Percentiles rank a stretch among this genome's conserved stretches.
These are phyloP conservation scores for Caenorhabditis briggsae DNA, from an alignment of 1,140 invertebrate genomes.

Conservation along the genomic window DNA sequence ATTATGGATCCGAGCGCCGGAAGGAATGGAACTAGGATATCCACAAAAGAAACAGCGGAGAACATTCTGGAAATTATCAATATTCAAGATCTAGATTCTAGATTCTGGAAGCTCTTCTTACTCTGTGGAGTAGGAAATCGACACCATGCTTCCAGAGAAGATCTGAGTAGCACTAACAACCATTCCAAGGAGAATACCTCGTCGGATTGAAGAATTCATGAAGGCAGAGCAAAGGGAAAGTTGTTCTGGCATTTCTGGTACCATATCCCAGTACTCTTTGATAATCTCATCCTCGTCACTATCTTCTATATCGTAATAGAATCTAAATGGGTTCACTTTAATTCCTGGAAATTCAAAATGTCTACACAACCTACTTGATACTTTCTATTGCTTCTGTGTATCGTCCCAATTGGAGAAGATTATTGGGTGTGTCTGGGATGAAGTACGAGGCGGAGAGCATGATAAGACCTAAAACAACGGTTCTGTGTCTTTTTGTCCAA, in stretches of 20 bases:
- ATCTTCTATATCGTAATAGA: conserved; percentile 62
- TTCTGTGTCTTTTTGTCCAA: not conserved
- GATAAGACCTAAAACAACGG: not conserved
- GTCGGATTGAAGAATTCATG: conserved; percentile 54
- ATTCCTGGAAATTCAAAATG: not conserved
- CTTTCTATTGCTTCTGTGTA: conserved; percentile 49
- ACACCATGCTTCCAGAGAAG: conserved; percentile 70
- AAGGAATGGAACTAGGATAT: conserved; percentile 67
- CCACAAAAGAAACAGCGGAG: conserved; percentile 68
- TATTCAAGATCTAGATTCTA: not conserved
- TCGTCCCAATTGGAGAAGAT: conserved; percentile 54
- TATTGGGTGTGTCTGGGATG: conserved; percentile 59
- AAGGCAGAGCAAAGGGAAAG: conserved; percentile 61
- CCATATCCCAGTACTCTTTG: conserved; percentile 57
- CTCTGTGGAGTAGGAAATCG: conserved; percentile 69
- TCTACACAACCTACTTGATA: conserved; percentile 46
- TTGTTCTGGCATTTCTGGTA: conserved; percentile 54
- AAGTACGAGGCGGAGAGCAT: conserved; percentile 7
- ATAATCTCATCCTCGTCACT: conserved; percentile 65
- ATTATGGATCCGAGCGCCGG: conserved; percentile 68
- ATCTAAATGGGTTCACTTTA: conserved; percentile 53
- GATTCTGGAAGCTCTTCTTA: conserved; percentile 58
- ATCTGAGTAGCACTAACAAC: conserved; percentile 69
- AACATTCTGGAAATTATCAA: conserved; percentile 68
- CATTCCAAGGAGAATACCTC: conserved; percentile 68